These are phyloP conservation scores for Drosophila prostipennis DNA, from an alignment of 2,888 invertebrate species.

Conservation along the genomic window DNA sequence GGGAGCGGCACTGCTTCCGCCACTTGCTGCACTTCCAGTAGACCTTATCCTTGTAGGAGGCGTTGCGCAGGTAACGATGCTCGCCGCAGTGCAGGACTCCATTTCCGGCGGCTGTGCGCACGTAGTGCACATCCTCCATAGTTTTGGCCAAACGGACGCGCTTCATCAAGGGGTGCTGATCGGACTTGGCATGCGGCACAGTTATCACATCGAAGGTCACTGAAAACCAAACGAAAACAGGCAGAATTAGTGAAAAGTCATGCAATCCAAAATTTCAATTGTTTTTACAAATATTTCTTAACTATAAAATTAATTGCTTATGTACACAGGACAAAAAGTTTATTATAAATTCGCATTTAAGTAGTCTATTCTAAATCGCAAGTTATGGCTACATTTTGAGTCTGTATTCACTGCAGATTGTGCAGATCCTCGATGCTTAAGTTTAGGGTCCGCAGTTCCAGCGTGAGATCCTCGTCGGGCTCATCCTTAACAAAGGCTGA, in stretches of 20 bases:
- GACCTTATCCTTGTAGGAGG: constrained; percentile 82
- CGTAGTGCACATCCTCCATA: constrained; percentile 76
- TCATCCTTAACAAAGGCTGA: constrained; percentile 50
- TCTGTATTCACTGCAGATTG: constrained; percentile 42
- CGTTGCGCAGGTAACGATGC: constrained; percentile 83
- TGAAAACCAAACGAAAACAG: constrained; percentile 29
- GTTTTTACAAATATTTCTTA: background rate
- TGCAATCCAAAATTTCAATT: background rate
- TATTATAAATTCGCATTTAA: constrained; percentile 16
- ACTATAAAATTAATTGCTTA: background rate
- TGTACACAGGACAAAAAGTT: constrained; percentile 20
- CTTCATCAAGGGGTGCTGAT: constrained; percentile 47
- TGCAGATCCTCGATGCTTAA: constrained; percentile 67
- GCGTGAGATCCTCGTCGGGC: constrained; percentile 55
- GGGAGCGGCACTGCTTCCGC: constrained; percentile 83
- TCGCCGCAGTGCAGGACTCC: constrained; percentile 82
- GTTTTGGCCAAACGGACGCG: constrained; percentile 71
- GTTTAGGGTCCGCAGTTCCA: constrained; percentile 63
- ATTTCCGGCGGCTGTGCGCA: constrained; percentile 82
- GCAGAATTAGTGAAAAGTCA: constrained; percentile 4
- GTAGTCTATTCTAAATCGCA: background rate
- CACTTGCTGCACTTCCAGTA: constrained; percentile 85
- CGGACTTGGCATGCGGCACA: constrained; percentile 5
- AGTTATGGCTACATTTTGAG: constrained; percentile 37
- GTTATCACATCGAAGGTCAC: constrained; percentile 44